Conservation (phyloP, 2,113 vertebrate genomes). For the Etheostoma cragini region DNA sequence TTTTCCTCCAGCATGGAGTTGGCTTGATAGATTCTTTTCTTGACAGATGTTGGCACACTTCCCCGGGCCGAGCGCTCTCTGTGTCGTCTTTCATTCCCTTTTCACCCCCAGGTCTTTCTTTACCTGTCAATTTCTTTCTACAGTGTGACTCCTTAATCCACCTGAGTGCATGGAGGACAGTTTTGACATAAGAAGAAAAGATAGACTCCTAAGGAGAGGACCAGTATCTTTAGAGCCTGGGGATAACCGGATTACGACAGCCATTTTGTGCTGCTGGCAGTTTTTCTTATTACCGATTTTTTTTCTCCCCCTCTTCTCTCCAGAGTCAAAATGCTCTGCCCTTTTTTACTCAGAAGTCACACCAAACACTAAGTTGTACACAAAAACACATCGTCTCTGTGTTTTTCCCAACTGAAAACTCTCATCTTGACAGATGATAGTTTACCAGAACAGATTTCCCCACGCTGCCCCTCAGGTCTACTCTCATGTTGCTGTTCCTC, state of each 20-base stretch:
- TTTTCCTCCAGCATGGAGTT: constrained; percentile 2
- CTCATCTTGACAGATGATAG: constrained; percentile 8
- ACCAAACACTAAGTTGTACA: constrained; percentile 63
- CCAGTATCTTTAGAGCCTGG: constrained; percentile 77
- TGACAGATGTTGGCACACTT: constrained; percentile 29
- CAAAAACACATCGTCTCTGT: constrained; percentile 35
- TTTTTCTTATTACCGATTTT: constrained; percentile 74
- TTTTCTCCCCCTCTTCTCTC: constrained; percentile 43
- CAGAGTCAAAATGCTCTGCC: constrained; percentile 67
- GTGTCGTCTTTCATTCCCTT: constrained; percentile 71
- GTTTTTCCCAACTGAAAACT: constrained; percentile 26
- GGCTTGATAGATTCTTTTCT: constrained; percentile 39
- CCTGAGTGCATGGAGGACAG: constrained; percentile 83
- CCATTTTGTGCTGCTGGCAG: constrained; percentile 80
- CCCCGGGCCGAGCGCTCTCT: constrained; percentile 29
- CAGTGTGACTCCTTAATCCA: constrained; percentile 78
- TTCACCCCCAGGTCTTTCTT: constrained; percentile 67
- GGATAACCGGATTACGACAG: constrained; percentile 81
- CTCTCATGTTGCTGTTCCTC: constrained; percentile 16
- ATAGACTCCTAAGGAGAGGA: constrained; percentile 77
- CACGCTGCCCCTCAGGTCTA: not conserved
- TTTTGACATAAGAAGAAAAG: constrained; percentile 84
- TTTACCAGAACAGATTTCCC: constrained; percentile 14
- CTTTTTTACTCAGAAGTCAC: constrained; percentile 66
- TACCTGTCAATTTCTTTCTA: constrained; percentile 79